Percentiles rank a stretch among this genome's conserved stretches.
Evolutionary conservation across 2,797 vertebrate genomes (phyloP).

Genomic region (Pangasius sanitwongsei): DNA sequence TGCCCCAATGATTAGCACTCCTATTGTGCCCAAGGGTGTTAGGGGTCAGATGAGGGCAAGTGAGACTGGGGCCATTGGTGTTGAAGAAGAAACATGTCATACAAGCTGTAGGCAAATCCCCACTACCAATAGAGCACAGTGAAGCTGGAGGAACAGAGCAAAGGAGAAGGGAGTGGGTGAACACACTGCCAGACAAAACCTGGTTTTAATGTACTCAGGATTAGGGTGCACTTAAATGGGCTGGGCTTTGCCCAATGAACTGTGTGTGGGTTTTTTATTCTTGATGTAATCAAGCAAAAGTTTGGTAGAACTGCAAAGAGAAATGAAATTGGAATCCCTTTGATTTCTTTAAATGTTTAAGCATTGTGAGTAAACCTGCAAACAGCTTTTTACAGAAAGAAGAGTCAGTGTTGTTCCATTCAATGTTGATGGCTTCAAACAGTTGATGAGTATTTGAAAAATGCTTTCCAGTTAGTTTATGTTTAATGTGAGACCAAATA

Average conservation of each 20-base stretch:
- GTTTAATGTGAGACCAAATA: too few relatives aligned
- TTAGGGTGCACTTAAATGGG: conserved; percentile 56
- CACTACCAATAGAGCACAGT: conserved; percentile 17
- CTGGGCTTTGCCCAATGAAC: conserved; percentile 40
- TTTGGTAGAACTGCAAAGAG: background rate
- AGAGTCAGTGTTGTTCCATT: too few relatives aligned
- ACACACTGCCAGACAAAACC: conserved; percentile 56
- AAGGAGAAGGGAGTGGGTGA: conserved; percentile 38
- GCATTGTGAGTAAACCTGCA: too few relatives aligned
- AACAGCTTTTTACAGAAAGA: too few relatives aligned
- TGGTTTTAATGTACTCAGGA: conserved; percentile 65
- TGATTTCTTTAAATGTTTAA: too few relatives aligned
- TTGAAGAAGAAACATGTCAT: conserved; percentile 32
- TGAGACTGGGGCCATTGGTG: conserved; percentile 24
- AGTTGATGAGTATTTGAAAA: too few relatives aligned
- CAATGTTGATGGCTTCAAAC: too few relatives aligned
- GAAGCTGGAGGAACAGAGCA: conserved; percentile 44
- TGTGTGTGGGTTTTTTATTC: conserved; percentile 17
- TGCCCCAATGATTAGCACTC: conserved; percentile 49
- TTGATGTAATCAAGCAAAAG: conserved; percentile 1
- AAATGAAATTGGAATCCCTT: background rate
- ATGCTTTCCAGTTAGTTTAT: too few relatives aligned
- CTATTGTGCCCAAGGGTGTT: conserved; percentile 44
- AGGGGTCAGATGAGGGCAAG: conserved; percentile 34
- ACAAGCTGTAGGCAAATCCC: conserved; percentile 22